Base-by-base conservation (phyloP, 2,113 vertebrate genomes). In the Cettia cetti region DNA sequence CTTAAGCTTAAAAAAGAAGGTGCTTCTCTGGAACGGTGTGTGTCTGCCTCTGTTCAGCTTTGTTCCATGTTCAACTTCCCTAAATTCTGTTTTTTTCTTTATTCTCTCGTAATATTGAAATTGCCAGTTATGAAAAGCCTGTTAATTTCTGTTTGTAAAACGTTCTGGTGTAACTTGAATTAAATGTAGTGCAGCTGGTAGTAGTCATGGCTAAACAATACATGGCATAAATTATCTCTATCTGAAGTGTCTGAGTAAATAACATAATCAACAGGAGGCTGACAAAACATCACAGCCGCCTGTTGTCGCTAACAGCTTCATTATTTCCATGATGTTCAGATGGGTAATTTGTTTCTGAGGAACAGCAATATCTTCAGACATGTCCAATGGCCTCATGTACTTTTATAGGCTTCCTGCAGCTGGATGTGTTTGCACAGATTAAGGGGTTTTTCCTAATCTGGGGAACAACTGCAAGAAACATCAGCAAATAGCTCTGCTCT, bases 81-180 rank as follows among this genome's bases (percentile, higher is more conserved):
- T 84, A 88, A 83, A 86, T 78, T 85, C n/a, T 59, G 11, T 0
- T 31, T 57, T 78, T 63, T 82, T 14, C 40, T 72, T 82, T 82
- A 47, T 86, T 91, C 79, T 83, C 76, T 83, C 61, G 88, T 97
- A 96, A 96, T 96, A 88, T 90, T 92, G 90, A 97, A 96, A 97
- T 96, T 94, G 86, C 72, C 44, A 33, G 72, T 91, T 95, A 75
- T 93, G 86, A 95, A 94, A 94, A 93, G 88, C 65, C n/a, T 78
- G 64, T 64, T 95, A 95, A 94, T 92, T 96, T 81, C 90, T 95
- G 90, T 96, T 94, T 92, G 76, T 93, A 78, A 92, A 84, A 54
- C 89, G 86, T 71, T 90, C 85, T 96, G 64, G 64, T 81, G 44
- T 68, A 90, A n/a, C 90, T 95, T 86, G 96, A 88, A 94, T 92